Conservation (phyloP, 2,113 vertebrate genomes). For the Oenanthe oenanthe region DNA sequence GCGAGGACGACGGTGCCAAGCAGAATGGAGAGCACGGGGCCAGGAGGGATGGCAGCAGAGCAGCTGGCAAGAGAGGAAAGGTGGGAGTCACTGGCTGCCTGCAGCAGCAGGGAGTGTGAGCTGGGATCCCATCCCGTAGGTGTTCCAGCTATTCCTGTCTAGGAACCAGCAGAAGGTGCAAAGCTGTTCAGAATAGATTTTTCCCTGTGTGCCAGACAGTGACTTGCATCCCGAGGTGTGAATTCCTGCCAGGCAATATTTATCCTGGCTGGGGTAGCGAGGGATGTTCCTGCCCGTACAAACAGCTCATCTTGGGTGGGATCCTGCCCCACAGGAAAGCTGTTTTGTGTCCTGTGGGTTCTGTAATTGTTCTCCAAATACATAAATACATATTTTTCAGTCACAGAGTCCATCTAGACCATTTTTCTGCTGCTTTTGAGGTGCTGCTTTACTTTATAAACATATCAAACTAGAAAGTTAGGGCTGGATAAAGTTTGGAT, state of each 20-base stretch:
- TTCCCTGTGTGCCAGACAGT: background rate
- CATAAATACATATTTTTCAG: background rate
- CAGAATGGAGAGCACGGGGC: accelerated
- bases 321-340: background rate
- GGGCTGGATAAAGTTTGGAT: background rate
- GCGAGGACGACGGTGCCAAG: background rate
- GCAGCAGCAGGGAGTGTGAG: background rate
- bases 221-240: background rate
- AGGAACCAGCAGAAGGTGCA: background rate
- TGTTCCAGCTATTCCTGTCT: background rate
- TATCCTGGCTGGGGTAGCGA: background rate
- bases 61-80: constrained; percentile 57
- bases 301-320: background rate
- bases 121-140: background rate
- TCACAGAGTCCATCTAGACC: background rate
- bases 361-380: background rate
- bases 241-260: background rate
- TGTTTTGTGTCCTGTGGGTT: accelerated
- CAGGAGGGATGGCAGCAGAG: background rate
- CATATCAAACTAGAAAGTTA: accelerated
- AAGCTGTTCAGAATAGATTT: background rate
- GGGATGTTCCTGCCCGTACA: background rate
- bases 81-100: background rate
- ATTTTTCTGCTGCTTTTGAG: background rate
- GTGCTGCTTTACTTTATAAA: background rate